Evolutionary conservation across 2,113 vertebrate genomes (phyloP), one percentile per base, ranked within the genome.

Genomic region (Tragelaphus buxtoni): DNA sequence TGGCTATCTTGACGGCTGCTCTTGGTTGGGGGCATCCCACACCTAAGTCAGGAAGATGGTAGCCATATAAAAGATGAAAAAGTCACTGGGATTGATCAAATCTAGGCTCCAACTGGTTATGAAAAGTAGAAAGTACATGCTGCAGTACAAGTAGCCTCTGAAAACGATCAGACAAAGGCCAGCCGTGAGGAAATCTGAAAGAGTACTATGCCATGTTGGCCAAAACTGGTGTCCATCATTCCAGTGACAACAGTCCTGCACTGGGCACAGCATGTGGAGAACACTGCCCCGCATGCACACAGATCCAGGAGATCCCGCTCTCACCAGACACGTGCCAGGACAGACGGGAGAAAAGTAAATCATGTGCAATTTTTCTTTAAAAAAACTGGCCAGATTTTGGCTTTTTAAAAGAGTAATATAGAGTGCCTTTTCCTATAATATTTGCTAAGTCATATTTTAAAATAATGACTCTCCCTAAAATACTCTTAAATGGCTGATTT

Each of bases 381-480:
- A 49, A 30, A 77, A 18, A 10, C 28, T 49, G 74, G 28, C 8
- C 28, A 49, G 74, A 49, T 9, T 17, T 47, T 3, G 26, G 30
- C 49, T 30, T 47, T 30, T 76, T 3, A 7, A 14, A 45, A 77
- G 45, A 77, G 35, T 42, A 42, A 74, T 13, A 74, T 42, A 83
- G 13, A 63, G 4, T 24, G 7, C 0, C 12, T 80, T 69, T 90
- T 79, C 35, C 7, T 60, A 2, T 32, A 58, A 45, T 53, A 87
- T 51, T 77, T 94, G n/a, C 14, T 45, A 65, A 30, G 18, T 92
- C 32, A 61, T 53, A 85, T 74, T 72, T 82, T 87, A 61, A 91
- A 79, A 51, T 7, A 77, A 9, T 28, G 93, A 45, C 14, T 58
- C 22, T 76, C 51, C 61, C 7, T 51, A 60, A 86, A 30, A 86